These are phyloP conservation scores for Microctonus brassicae DNA, from an alignment of 2,888 invertebrate species.

Conservation along the genomic window DNA sequence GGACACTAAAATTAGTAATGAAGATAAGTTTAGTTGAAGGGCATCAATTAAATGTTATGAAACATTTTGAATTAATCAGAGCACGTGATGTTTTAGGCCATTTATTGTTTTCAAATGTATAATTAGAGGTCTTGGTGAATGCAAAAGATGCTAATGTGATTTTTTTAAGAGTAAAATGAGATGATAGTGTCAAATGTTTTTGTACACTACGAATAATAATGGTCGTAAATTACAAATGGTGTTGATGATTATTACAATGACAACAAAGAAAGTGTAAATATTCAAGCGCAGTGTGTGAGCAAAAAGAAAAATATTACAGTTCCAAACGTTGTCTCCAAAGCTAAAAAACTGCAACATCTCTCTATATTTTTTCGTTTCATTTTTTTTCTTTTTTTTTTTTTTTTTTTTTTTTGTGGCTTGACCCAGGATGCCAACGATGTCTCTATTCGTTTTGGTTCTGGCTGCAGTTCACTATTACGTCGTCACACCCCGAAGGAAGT, in stretches of 20 bases:
- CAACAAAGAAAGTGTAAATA: not conserved
- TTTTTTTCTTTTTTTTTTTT: conserved; percentile 26
- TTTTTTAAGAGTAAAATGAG: too few species aligned
- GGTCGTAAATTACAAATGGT: conserved; percentile 59
- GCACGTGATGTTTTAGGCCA: too few species aligned
- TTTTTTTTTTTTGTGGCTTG: conserved; percentile 14
- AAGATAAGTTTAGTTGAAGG: too few species aligned
- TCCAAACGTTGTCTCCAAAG: not conserved
- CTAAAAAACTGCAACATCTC: not conserved
- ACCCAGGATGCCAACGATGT: conserved; percentile 16
- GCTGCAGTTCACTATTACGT: conserved; percentile 37
- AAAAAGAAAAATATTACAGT: conserved; percentile 34
- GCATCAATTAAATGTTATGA: too few species aligned
- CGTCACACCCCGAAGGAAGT: conserved; percentile 50
- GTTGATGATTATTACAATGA: conserved; percentile 30
- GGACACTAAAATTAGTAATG: too few species aligned
- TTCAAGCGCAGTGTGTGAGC: too few species aligned
- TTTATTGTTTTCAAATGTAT: too few species aligned
- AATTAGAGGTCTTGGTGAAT: too few species aligned
- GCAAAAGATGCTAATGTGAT: too few species aligned
- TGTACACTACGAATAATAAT: conserved; percentile 56
- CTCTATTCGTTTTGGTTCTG: conserved; percentile 1
- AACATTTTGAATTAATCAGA: too few species aligned
- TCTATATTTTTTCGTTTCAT: not conserved
- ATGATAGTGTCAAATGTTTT: conserved; percentile 19